Percentiles rank a stretch among this genome's conserved stretches.
phyloP scores from a whole-genome alignment of 2,888 invertebrate species.

The Sicus ferrugineus region DNA sequence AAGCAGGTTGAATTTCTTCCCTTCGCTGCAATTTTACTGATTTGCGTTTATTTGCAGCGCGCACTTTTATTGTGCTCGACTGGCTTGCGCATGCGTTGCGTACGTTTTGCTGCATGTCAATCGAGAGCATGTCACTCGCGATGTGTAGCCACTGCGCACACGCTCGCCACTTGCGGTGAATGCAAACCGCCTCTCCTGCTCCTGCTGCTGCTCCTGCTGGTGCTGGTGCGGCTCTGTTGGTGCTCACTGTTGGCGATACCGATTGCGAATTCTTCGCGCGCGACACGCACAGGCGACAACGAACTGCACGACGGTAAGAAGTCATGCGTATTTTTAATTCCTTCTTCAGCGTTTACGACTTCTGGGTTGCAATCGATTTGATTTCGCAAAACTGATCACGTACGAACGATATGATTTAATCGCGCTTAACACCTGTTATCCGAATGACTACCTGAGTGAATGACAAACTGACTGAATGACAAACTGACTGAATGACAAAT shows the following conservation, averaged over 20 bases:
- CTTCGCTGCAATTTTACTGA: no score
- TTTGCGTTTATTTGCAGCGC: no score
- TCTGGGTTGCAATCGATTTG: slow-evolving; percentile 22
- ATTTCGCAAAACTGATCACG: slow-evolving; percentile 38
- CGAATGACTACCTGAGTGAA: slow-evolving; percentile 8
- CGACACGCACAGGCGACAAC: neutral
- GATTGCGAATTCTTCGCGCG: neutral
- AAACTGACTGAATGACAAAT: neutral
- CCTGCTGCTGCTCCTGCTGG: neutral
- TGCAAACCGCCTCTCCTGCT: slow-evolving; percentile 14
- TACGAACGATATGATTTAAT: slow-evolving; percentile 42
- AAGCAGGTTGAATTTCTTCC: no score
- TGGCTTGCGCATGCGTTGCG: slow-evolving; percentile 22
- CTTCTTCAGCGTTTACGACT: neutral
- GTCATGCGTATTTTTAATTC: neutral
- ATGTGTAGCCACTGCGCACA: neutral
- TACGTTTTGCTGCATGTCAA: slow-evolving; percentile 10
- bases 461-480: neutral
- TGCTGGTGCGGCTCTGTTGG: neutral
- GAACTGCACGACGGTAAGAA: neutral
- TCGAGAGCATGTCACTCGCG: neutral
- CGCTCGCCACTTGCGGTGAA: neutral
- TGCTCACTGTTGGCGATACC: neutral
- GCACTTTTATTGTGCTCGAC: slow-evolving; percentile 7
- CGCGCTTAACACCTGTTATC: slow-evolving; percentile 41